Evolutionary conservation across 1,140 invertebrate species (phyloP).

Genomic region (Ceratitis capitata): DNA sequence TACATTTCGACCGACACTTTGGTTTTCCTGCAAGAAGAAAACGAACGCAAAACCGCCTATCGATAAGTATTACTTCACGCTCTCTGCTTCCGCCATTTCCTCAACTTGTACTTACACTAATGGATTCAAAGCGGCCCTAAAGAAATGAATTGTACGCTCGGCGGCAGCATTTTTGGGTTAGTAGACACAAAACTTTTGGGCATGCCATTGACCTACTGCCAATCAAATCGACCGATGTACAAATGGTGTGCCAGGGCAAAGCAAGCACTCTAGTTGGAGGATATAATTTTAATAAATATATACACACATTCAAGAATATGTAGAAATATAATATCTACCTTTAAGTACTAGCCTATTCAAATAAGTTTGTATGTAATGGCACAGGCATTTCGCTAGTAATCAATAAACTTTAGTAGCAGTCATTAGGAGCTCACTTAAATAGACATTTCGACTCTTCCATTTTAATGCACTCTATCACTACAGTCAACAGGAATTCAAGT

Average conservation of each 20-base stretch:
- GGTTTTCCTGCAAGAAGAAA: not conserved
- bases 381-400: not conserved
- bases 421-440: conserved; percentile 19
- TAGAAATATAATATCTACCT: not conserved
- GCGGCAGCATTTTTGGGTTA: not conserved
- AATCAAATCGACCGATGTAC: not conserved
- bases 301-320: not conserved
- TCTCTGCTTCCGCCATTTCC: not conserved
- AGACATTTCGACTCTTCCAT: too few species aligned
- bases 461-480: too few species aligned
- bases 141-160: not conserved
- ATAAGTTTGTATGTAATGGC: not conserved
- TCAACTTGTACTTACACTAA: not conserved
- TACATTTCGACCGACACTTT: not conserved
- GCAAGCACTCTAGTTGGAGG: not conserved
- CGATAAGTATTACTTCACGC: not conserved
- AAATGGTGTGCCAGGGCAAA: not conserved
- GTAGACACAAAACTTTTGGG: not conserved
- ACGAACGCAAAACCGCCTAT: not conserved
- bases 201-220: not conserved
- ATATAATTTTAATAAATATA: not conserved
- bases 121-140: not conserved
- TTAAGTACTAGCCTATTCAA: not conserved
- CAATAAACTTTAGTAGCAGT: conserved; percentile 20
- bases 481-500: not conserved